Evolutionary conservation across 2,888 invertebrate species (phyloP).

Genomic region (Liopterus haemorrhoidalis): DNA sequence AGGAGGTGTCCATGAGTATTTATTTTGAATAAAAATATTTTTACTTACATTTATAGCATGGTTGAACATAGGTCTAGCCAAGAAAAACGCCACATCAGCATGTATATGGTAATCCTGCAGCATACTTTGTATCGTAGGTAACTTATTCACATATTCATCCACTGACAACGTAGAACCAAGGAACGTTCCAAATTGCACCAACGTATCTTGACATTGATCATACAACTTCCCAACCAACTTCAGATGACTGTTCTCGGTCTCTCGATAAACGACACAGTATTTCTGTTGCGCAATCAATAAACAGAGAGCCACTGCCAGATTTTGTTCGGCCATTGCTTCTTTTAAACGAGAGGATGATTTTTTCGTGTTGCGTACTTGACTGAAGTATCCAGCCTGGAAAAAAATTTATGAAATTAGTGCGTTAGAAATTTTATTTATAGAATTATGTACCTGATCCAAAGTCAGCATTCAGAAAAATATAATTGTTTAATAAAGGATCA

Average conservation of each 20-base stretch:
- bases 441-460: slow-evolving; percentile 20
- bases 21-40: too few species aligned
- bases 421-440: not conserved
- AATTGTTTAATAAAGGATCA: slow-evolving; percentile 15
- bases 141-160: slow-evolving; percentile 84
- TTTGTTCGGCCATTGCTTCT: slow-evolving; percentile 89
- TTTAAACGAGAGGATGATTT: slow-evolving; percentile 90
- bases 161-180: slow-evolving; percentile 87
- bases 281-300: slow-evolving; percentile 95
- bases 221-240: slow-evolving; percentile 83
- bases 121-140: slow-evolving; percentile 84
- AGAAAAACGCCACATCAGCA: slow-evolving; percentile 95
- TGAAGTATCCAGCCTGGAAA: slow-evolving; percentile 89
- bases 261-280: slow-evolving; percentile 86
- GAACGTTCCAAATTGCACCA: slow-evolving; percentile 97
- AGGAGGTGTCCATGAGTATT: too few species aligned
- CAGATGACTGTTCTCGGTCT: slow-evolving; percentile 72
- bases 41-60: slow-evolving; percentile 70
- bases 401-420: slow-evolving; percentile 19
- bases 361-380: slow-evolving; percentile 93
- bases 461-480: slow-evolving; percentile 18
- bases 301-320: slow-evolving; percentile 88
- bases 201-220: slow-evolving; percentile 94
- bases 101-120: slow-evolving; percentile 89
- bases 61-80: slow-evolving; percentile 86